A percentile compares a stretch with the other conserved stretches of the same genome.
These are phyloP conservation scores for Bubo blakistoni DNA, from an alignment of 2,113 vertebrate genomes.

Conservation along the genomic window DNA sequence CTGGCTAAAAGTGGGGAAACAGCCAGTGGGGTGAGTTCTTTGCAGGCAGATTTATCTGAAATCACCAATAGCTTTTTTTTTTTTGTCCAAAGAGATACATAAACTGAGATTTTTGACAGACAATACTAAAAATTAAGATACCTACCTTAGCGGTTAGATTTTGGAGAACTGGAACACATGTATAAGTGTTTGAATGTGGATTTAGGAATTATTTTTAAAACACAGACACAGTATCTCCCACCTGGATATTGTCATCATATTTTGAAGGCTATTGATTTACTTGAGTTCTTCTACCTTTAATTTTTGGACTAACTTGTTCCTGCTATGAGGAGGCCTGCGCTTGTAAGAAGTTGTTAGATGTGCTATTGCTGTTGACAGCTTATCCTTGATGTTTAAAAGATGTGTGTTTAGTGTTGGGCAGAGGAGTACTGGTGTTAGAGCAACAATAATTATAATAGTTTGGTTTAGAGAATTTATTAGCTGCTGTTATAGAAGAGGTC, in stretches of 20 bases:
- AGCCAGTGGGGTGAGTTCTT: fast-evolving
- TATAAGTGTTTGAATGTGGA: not conserved
- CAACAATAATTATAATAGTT: not conserved
- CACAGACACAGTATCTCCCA: not conserved
- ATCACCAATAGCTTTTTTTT: not conserved
- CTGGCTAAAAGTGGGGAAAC: not conserved
- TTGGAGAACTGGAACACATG: fast-evolving
- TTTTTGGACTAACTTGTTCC: not conserved
- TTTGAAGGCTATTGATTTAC: not conserved
- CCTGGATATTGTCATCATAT: not conserved
- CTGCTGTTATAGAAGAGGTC: not conserved
- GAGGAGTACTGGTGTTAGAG: not conserved
- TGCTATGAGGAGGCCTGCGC: not conserved
- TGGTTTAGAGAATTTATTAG: not conserved
- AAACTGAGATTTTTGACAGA: not conserved
- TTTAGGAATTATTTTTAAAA: not conserved
- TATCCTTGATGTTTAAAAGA: not conserved
- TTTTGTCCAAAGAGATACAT: not conserved
- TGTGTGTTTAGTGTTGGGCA: too few relatives aligned
- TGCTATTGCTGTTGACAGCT: not conserved
- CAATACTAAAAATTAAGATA: not conserved
- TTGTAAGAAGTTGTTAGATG: not conserved
- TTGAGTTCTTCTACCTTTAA: not conserved
- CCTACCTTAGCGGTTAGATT: not conserved
- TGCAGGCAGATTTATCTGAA: not conserved